Percentiles rank a stretch among this genome's conserved stretches.
Conservation (phyloP, 2,797 vertebrate species). For the Chelon labrosus region DNA sequence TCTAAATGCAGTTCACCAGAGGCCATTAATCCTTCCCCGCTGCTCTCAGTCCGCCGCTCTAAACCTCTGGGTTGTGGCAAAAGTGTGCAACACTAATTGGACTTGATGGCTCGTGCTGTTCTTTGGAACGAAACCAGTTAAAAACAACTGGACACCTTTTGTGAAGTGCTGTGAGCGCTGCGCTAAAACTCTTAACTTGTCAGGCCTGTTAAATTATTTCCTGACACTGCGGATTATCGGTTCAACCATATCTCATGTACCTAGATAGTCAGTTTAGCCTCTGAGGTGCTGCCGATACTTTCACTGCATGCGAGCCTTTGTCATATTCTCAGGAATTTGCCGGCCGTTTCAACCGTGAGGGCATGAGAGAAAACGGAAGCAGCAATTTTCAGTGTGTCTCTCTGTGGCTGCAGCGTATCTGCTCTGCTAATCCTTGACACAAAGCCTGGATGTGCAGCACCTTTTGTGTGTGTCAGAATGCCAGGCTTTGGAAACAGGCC, state of each 20-base stretch:
- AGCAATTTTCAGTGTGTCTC: slow-evolving; percentile 65
- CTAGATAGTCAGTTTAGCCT: slow-evolving; percentile 29
- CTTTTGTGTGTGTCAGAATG: slow-evolving; percentile 80
- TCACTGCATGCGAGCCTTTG: slow-evolving; percentile 25
- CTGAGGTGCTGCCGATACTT: slow-evolving; percentile 26
- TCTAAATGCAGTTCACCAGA: slow-evolving; percentile 40
- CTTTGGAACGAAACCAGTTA: slow-evolving; percentile 65
- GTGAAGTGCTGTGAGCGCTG: slow-evolving; percentile 47
- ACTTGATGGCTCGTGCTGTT: slow-evolving; percentile 77
- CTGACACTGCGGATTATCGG: slow-evolving; percentile 51
- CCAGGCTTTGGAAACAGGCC: slow-evolving; percentile 79
- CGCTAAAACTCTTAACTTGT: slow-evolving; percentile 70
- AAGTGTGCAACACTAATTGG: slow-evolving; percentile 67
- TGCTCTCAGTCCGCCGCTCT: slow-evolving; percentile 43
- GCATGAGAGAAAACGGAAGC: slow-evolving; percentile 65
- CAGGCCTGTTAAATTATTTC: slow-evolving; percentile 63
- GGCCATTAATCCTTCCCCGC: slow-evolving; percentile 65
- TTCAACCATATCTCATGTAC: slow-evolving; percentile 29
- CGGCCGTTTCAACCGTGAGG: slow-evolving; percentile 23
- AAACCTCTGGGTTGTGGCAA: slow-evolving; percentile 58
- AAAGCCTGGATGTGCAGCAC: slow-evolving; percentile 84
- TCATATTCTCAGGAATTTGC: slow-evolving; percentile 51
- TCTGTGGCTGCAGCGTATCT: slow-evolving; percentile 78
- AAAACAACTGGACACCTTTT: slow-evolving; percentile 68
- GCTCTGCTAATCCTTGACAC: slow-evolving; percentile 82